Conservation (phyloP, 2,888 invertebrate genomes). For the Amphipyra berbera region DNA sequence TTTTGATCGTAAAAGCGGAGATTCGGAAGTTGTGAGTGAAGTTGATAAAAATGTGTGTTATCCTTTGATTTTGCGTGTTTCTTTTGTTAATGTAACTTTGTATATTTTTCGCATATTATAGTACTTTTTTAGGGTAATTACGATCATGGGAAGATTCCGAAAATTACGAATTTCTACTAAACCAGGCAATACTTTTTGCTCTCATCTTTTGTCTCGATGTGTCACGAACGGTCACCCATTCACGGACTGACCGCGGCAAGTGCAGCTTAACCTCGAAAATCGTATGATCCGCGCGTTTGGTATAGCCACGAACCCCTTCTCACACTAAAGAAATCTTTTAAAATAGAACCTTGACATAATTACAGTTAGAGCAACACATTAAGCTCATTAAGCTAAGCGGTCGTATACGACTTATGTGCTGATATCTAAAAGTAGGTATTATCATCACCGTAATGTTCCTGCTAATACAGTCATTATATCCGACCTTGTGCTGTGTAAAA, state of each 20-base stretch:
- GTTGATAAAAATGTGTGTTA: neutral
- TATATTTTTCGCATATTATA: too few species aligned
- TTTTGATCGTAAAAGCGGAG: slow-evolving; percentile 29
- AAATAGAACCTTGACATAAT: slow-evolving; percentile 44
- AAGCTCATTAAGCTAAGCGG: slow-evolving; percentile 29
- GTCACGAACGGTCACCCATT: too few species aligned
- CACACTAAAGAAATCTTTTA: too few species aligned
- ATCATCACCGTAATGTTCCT: slow-evolving; percentile 22
- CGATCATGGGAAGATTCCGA: too few species aligned
- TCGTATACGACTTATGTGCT: slow-evolving; percentile 26
- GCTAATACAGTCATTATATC: slow-evolving; percentile 39
- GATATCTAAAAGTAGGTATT: slow-evolving; percentile 51
- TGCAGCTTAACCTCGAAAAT: too few species aligned
- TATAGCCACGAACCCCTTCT: too few species aligned
- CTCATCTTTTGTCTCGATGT: too few species aligned
- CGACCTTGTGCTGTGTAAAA: slow-evolving; percentile 34
- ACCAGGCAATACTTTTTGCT: too few species aligned
- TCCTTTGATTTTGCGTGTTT: slow-evolving; percentile 13
- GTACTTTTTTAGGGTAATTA: too few species aligned
- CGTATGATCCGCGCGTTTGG: too few species aligned
- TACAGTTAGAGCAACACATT: slow-evolving; percentile 10
- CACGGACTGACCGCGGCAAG: too few species aligned
- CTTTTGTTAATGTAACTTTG: slow-evolving; percentile 5
- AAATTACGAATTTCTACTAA: too few species aligned
- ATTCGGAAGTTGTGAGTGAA: slow-evolving; percentile 1